These are phyloP conservation scores for Malthinus seriepunctatus DNA, from an alignment of 2,888 invertebrate genomes.

Conservation along the genomic window DNA sequence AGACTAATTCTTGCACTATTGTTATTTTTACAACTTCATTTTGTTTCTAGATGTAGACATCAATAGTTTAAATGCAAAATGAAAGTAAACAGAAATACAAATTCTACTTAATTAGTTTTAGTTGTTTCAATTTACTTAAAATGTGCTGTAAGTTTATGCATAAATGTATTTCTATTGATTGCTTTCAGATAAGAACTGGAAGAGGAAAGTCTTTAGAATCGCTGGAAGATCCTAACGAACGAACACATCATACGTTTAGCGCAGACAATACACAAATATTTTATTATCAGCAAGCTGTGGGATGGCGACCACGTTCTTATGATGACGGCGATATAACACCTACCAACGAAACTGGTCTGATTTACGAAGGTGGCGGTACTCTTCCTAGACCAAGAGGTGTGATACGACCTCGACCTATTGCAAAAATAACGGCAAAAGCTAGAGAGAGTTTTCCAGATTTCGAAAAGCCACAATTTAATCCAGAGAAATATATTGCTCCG, in stretches of 20 bases:
- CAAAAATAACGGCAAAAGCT: constrained; percentile 70
- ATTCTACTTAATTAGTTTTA: constrained; percentile 7
- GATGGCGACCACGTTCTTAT: constrained; percentile 67
- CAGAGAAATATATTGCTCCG: constrained; percentile 50
- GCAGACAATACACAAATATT: constrained; percentile 66
- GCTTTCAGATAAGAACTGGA: constrained; percentile 74
- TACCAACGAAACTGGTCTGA: constrained; percentile 71
- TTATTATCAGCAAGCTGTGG: constrained; percentile 54
- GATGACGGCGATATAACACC: constrained; percentile 91
- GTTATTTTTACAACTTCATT: no score
- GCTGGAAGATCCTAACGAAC: constrained; percentile 76
- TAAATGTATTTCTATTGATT: constrained; percentile 19
- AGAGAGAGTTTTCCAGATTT: constrained; percentile 54
- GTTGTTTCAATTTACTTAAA: no score
- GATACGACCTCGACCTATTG: constrained; percentile 79
- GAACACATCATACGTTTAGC: constrained; percentile 63
- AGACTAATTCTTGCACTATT: no score
- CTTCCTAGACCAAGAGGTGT: constrained; percentile 82
- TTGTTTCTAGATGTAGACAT: no score
- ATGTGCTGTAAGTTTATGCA: not conserved
- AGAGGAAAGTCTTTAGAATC: constrained; percentile 86
- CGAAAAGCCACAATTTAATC: constrained; percentile 54
- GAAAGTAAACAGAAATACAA: constrained; percentile 3
- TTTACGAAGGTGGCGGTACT: constrained; percentile 78
- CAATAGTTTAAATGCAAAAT: no score